A percentile compares a stretch with the other conserved stretches of the same genome.
Evolutionary conservation across 2,888 invertebrate genomes (phyloP).

Genomic region (Ganaspis brasiliensis): DNA sequence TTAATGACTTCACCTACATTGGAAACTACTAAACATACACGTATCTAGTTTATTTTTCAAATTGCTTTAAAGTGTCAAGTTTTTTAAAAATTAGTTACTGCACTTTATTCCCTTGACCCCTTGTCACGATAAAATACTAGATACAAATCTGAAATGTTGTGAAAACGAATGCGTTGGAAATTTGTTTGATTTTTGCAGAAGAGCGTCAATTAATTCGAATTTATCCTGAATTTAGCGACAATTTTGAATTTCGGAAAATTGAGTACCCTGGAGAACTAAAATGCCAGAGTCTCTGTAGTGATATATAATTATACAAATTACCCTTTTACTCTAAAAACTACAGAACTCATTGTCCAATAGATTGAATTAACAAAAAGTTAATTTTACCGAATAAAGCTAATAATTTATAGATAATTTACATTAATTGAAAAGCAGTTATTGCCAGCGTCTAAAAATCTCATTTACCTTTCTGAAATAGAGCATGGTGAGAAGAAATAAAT

Average conservation of each 20-base stretch:
- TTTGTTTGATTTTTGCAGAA: too few relatives aligned
- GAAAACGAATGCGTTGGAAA: too few relatives aligned
- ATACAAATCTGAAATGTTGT: too few relatives aligned
- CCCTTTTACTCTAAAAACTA: too few relatives aligned
- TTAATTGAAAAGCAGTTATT: neutral
- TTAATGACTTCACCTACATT: neutral
- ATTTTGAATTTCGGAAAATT: neutral
- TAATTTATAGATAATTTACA: neutral
- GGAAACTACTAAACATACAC: neutral
- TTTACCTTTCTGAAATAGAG: conserved; percentile 1
- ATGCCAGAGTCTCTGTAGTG: too few relatives aligned
- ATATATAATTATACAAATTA: too few relatives aligned
- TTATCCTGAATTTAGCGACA: neutral
- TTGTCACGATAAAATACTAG: too few relatives aligned
- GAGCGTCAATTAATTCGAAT: too few relatives aligned
- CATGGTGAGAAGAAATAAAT: conserved; percentile 19
- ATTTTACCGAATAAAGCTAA: neutral
- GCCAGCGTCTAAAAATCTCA: neutral
- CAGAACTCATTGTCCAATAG: conserved; percentile 26
- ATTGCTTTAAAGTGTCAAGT: neutral
- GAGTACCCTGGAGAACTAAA: too few relatives aligned
- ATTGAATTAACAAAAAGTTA: conserved; percentile 32
- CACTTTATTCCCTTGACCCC: too few relatives aligned
- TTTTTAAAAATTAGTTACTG: neutral
- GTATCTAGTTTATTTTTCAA: neutral